A percentile compares a stretch with the other conserved stretches of the same genome.
Conservation (phyloP, 2,888 invertebrate species). For the Linnaemya vulpina region DNA sequence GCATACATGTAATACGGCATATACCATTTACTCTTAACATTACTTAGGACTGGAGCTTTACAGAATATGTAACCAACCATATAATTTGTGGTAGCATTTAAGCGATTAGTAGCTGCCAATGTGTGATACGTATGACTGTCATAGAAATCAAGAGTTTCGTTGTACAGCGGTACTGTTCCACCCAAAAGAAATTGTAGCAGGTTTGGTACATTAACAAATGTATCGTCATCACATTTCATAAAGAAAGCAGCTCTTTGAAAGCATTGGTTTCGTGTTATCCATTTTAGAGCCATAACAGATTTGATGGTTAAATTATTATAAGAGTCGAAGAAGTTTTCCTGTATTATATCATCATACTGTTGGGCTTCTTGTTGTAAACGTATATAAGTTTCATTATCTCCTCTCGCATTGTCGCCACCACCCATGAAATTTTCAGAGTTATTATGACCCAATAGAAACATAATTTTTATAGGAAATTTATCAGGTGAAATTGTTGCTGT, state of each 20-base stretch:
- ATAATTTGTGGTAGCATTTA: slow-evolving; percentile 83
- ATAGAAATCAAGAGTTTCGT: slow-evolving; percentile 80
- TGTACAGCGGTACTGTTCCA: slow-evolving; percentile 82
- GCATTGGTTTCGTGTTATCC: slow-evolving; percentile 88
- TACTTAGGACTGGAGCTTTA: slow-evolving; percentile 89
- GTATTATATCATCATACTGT: slow-evolving; percentile 89
- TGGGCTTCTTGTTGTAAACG: slow-evolving; percentile 87
- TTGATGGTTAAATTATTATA: slow-evolving; percentile 94
- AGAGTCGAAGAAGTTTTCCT: slow-evolving; percentile 92
- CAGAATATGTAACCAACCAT: slow-evolving; percentile 91
- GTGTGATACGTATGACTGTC: slow-evolving; percentile 78
- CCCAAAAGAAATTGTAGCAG: slow-evolving; percentile 84
- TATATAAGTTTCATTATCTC: slow-evolving; percentile 85
- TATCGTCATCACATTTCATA: slow-evolving; percentile 94
- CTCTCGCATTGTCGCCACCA: neutral
- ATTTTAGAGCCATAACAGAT: slow-evolving; percentile 92
- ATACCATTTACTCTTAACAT: slow-evolving; percentile 91
- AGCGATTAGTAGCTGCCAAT: slow-evolving; percentile 77
- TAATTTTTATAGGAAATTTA: slow-evolving; percentile 76
- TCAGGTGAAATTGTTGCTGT: slow-evolving; percentile 56
- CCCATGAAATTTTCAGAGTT: slow-evolving; percentile 72
- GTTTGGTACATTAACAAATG: slow-evolving; percentile 91
- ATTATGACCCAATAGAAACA: slow-evolving; percentile 81
- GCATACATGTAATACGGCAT: slow-evolving; percentile 91
- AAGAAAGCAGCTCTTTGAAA: slow-evolving; percentile 86